These are phyloP conservation scores for Galemys pyrenaicus DNA, from an alignment of 2,113 vertebrate species.

Conservation along the genomic window DNA sequence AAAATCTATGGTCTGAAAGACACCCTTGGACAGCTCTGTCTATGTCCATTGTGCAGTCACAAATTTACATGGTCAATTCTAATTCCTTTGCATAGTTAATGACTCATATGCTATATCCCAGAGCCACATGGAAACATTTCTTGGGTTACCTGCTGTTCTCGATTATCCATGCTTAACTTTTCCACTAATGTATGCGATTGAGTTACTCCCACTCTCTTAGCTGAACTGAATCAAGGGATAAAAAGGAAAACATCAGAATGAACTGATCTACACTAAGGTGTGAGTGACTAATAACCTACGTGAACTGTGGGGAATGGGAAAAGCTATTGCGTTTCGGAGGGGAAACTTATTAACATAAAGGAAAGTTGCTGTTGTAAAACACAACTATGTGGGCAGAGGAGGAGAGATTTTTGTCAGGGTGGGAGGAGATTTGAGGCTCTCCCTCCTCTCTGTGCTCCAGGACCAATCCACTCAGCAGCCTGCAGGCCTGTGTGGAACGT, in stretches of 20 bases:
- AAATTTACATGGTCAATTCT: slow-evolving; percentile 52
- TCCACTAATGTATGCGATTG: slow-evolving; percentile 32
- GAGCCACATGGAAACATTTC: slow-evolving; percentile 63
- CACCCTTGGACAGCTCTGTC: neutral
- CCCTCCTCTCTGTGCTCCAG: neutral
- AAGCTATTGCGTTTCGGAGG: neutral
- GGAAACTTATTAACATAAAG: neutral
- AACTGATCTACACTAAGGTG: neutral
- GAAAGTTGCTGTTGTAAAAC: neutral
- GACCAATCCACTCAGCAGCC: neutral
- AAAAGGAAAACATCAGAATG: neutral
- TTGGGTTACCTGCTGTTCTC: slow-evolving; percentile 55
- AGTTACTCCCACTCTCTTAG: neutral
- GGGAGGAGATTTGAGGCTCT: neutral
- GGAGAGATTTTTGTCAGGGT: neutral
- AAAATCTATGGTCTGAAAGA: neutral
- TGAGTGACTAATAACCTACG: neutral
- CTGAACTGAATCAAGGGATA: neutral
- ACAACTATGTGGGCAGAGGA: neutral
- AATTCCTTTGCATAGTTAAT: slow-evolving; percentile 47
- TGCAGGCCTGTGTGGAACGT: neutral
- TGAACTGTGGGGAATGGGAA: neutral
- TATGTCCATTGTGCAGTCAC: neutral
- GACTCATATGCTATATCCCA: slow-evolving; percentile 39
- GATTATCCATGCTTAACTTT: slow-evolving; percentile 55